Percentiles rank a stretch among this genome's conserved stretches.
These are phyloP conservation scores for Elgaria multicarinata DNA, from an alignment of 2,113 vertebrate species.

Conservation along the genomic window DNA sequence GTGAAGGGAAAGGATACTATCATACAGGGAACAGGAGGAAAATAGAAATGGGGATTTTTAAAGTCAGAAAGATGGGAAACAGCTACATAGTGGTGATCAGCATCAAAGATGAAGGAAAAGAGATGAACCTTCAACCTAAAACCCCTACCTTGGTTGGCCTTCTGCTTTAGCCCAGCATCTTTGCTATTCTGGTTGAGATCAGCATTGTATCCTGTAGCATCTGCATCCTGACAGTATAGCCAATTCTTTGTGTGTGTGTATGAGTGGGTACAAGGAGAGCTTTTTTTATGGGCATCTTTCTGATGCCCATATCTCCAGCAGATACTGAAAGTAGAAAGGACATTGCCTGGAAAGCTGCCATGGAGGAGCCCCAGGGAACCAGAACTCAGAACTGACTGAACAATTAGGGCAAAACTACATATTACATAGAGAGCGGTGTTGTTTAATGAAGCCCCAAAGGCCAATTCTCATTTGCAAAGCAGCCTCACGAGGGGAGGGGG, in stretches of 20 bases:
- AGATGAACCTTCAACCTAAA: neutral
- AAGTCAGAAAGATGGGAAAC: neutral
- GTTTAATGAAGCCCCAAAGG: neutral
- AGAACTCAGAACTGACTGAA: neutral
- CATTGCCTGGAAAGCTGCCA: neutral
- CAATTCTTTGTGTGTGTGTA: neutral
- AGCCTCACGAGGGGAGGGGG: neutral
- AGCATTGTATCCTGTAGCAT: neutral
- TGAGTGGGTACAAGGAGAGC: neutral
- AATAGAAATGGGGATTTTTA: neutral
- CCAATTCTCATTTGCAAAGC: neutral
- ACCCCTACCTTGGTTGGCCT: neutral
- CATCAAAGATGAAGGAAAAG: neutral
- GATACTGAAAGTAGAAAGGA: neutral
- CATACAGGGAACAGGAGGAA: neutral
- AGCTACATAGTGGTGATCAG: neutral
- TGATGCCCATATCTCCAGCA: neutral
- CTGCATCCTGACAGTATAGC: neutral
- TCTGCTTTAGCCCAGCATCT: neutral
- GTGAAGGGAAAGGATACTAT: too few relatives aligned
- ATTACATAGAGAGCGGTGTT: neutral
- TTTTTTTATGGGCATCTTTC: neutral
- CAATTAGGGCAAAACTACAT: neutral
- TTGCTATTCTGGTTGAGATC: neutral
- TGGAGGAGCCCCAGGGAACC: neutral